Evolutionary conservation across 1,140 invertebrate species (phyloP), one percentile per base, ranked within the genome.

Genomic region (Leptopilina clavipes): DNA sequence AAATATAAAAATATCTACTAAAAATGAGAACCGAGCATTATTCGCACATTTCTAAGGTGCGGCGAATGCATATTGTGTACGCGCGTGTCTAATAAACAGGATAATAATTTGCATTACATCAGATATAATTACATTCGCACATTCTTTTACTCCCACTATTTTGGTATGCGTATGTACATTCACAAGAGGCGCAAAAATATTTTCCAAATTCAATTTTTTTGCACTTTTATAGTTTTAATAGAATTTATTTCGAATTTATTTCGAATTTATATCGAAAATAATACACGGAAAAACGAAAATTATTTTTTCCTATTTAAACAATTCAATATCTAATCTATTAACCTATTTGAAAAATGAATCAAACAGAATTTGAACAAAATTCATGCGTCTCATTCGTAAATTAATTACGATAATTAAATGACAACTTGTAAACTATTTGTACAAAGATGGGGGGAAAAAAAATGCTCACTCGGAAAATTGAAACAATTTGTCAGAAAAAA

Each of bases 1-100:
- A 65, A 31, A 37, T 65, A 65, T 65, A 65, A 65, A 65, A 65
- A 65, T 65, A 65, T 65, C 59, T 65, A 65, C 59, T 14, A 65
- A 65, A 65, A 65, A 25, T 40, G 59, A 65, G 19, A 65, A 65
- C 22, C 22, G 59, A 65, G 59, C 59, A 65, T 65, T 6, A 0
- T 65, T 40, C 37, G 37, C 37, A 40, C 37, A 40, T 40, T 40
- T 40, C 9, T 40, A 40, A 40, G 37, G 37, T 40, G 37, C 37
- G 22, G 59, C 59, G 11, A 6, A 65, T 65, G 11, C 12, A 3
- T 65, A 17, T 45, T 31, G 25, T 37, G 59, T 65, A 65, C 59
- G 59, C 59, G 59, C 59, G 59, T 65, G 59, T 65, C 22, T 65
- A 65, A 65, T 65, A 65, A 65, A 65, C 59, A 31, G 22, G 59